Conservation (phyloP, 2,797 vertebrate genomes). For the Prunella strophiata region DNA sequence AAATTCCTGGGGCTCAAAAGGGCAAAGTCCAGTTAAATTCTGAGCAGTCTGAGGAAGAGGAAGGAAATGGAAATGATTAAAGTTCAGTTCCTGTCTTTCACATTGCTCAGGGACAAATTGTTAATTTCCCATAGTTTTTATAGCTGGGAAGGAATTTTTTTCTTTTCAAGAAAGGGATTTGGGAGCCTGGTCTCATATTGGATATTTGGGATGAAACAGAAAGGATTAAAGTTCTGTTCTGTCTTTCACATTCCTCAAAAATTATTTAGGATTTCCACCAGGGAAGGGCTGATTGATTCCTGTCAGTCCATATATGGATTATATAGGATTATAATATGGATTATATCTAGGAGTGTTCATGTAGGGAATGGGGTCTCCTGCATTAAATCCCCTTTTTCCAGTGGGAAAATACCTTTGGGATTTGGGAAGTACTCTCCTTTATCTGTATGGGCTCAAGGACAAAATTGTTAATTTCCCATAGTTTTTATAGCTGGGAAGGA, state of each 20-base stretch:
- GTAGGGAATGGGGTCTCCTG: not conserved
- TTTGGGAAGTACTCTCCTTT: not conserved
- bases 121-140: too few species aligned
- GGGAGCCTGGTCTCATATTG: too few species aligned
- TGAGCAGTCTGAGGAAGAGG: not conserved
- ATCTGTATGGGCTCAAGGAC: not conserved
- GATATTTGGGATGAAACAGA: too few species aligned
- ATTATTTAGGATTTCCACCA: fast-evolving
- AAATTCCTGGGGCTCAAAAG: not conserved
- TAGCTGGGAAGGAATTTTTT: too few species aligned
- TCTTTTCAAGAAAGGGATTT: too few species aligned
- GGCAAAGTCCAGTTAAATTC: not conserved
- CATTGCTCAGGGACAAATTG: too few species aligned
- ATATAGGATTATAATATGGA: not conserved
- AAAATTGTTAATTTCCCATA: not conserved
- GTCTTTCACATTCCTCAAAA: not conserved
- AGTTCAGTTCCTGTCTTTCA: not conserved
- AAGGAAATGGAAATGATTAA: not conserved
- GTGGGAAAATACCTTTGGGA: not conserved
- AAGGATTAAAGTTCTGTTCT: not conserved
- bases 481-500: not conserved
- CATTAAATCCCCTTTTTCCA: not conserved
- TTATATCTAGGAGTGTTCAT: not conserved
- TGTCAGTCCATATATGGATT: not conserved
- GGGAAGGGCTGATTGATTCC: not conserved